Conservation (phyloP, 30 jellyfish, hydroid and myxozoan species). For the Sanderia malayensis region DNA sequence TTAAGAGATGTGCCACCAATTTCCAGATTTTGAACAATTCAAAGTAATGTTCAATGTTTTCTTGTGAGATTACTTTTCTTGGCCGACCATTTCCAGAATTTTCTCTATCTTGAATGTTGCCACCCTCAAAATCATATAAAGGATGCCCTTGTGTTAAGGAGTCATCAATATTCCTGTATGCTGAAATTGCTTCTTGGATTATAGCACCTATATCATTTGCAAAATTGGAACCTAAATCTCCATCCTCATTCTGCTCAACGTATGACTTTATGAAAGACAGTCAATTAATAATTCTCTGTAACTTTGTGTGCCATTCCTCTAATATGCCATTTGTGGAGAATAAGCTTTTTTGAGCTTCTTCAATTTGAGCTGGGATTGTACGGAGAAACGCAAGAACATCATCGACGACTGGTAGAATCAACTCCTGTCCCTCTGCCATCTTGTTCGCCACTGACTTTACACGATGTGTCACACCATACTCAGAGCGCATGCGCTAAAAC, state of each 20-base stretch:
- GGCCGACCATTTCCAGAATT: conserved; percentile 14
- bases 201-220: background rate
- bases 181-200: background rate
- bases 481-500: background rate
- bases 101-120: background rate
- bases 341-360: background rate
- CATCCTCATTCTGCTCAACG: background rate
- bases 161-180: background rate
- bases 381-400: background rate
- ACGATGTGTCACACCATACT: background rate
- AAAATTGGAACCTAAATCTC: background rate
- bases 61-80: conserved; percentile 15
- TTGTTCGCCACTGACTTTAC: background rate
- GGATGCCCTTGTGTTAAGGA: background rate
- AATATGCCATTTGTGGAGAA: background rate
- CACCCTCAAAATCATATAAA: background rate
- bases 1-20: background rate
- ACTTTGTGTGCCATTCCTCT: background rate
- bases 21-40: background rate
- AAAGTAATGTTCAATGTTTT: background rate
- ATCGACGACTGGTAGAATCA: background rate
- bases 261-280: background rate
- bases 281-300: background rate
- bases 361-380: background rate
- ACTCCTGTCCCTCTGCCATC: background rate